Evolutionary conservation across 2,888 invertebrate species (phyloP).

Genomic region (Acronicta aceris): DNA sequence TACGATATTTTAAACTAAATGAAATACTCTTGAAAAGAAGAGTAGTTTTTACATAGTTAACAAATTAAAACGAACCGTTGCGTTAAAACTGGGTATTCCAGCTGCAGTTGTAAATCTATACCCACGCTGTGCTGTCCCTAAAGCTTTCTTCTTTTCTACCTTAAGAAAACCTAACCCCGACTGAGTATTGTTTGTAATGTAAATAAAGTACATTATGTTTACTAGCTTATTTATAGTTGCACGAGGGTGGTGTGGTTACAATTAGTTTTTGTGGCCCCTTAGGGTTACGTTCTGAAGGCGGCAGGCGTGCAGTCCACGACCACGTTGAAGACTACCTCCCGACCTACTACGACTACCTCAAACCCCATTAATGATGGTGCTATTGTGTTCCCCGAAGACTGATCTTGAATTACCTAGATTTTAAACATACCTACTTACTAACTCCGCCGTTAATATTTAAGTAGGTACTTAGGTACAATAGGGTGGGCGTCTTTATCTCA

Average conservation of each 20-base stretch:
- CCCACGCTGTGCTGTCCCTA: background rate
- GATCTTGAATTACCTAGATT: slow-evolving; percentile 44
- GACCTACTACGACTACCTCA: slow-evolving; percentile 50
- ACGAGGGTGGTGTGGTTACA: slow-evolving; percentile 60
- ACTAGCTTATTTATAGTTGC: slow-evolving; percentile 34
- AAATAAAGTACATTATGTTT: slow-evolving; percentile 21
- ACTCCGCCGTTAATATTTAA: background rate
- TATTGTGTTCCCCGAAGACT: slow-evolving; percentile 72
- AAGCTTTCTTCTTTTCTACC: background rate
- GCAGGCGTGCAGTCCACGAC: slow-evolving; percentile 47
- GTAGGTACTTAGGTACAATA: too few species aligned
- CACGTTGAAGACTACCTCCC: slow-evolving; percentile 43
- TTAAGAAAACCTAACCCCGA: background rate
- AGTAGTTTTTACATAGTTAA: too few species aligned
- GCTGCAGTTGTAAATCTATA: background rate
- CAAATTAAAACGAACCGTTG: too few species aligned
- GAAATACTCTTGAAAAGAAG: too few species aligned
- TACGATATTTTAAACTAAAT: too few species aligned
- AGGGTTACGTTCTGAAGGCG: slow-evolving; percentile 69
- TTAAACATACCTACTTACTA: slow-evolving; percentile 2
- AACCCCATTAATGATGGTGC: slow-evolving; percentile 49
- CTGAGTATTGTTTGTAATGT: slow-evolving; percentile 10
- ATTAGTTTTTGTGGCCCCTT: slow-evolving; percentile 63
- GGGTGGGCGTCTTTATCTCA: too few species aligned
- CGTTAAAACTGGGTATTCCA: too few species aligned